Base-by-base conservation (phyloP, 2,888 invertebrate species). In the Aporophyla lueneburgensis region DNA sequence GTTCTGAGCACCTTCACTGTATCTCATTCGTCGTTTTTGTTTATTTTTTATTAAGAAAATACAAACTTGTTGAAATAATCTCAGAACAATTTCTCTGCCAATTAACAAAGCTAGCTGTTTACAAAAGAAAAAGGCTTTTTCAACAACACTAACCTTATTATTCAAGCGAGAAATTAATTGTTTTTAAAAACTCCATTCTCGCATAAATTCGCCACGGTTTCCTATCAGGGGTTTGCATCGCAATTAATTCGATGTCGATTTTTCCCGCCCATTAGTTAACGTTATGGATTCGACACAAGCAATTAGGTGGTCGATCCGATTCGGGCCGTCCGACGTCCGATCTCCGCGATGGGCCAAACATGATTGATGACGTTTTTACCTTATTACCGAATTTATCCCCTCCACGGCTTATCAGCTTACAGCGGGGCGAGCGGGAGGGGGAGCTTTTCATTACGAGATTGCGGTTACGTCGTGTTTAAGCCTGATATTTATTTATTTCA, bases 321-420 rank as follows among this genome's bases (percentile, higher is more conserved):
- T 89, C 86, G 86, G 69, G 76, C 87, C 84, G 85, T 83, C 89
- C 76, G 82, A 66, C 76, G 78, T 83, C 69, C 85, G 89, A 92
- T 89, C 89, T 90, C 86, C 14, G 66, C 80, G 85, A 85, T 71
- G 81, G 71, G 68, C 79, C 90, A 90, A 92, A 91, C 94, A 94
- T 96, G 96, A 96, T 96, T 95, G 95, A 96, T 96, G 94, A 86
- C 89, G 92, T 91, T 93, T 91, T 93, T 91, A 92, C 79, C 89
- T 90, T 90, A 90, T 92, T 90, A 91, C 84, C 78, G 76, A 86
- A 88, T 76, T 79, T 84, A 84, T 81, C 86, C 84, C 86, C 83
- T 75, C 81, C 80, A 74, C 79, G 81, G 80, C 89, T 89, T 91
- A 91, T 91, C 91, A 86, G 87, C 85, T 85, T 91, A 90, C 89